Evolutionary conservation across 2,113 vertebrate species (phyloP), one percentile per base, ranked within the genome.

Genomic region (Xyrauchen texanus): DNA sequence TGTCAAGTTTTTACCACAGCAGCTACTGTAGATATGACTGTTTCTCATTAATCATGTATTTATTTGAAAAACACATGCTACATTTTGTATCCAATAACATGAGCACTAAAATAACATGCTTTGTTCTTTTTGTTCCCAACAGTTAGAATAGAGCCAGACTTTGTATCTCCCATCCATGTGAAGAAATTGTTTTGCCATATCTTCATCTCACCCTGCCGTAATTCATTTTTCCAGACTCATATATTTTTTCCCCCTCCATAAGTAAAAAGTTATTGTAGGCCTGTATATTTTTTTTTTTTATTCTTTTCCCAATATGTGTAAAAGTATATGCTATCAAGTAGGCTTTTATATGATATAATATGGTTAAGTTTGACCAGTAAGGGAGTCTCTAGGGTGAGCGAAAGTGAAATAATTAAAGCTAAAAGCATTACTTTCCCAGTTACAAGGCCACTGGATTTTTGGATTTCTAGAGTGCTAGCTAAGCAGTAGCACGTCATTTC

Each of bases 251-350:
- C 76, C 62, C 21, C 21, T 34, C 21, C 42, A 63, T 62, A 63
- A 51, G 44, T 60, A 83, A 90, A 84, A 80, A 55, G 86, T 83
- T 82, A 81, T 81, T 83, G 68, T 64, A 64, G 62, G 68, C 66
- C 80, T 83, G 16, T 88, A 84, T 87, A 89, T 88, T 89, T 61
- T 78, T 79, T 34, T 66, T 66, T 88, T 86, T 85, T 77, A n/a
- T 86, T 84, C 58, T 13, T 74, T 8, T 47, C 53, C 64, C 55
- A 52, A 51, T 69, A 79, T 87, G 86, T 85, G 87, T 87, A 86
- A 62, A 42, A 70, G 67, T 80, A 67, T 15, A 13, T 52, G 63
- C 68, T 82, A 60, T 67, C 80, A 75, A 78, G 62, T 8, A 71
- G 75, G 81, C 21, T 65, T 78, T 79, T 81, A 82, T 74, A 83